phyloP scores from a whole-genome alignment of 1,140 invertebrate genomes.

The Ips nitidus region DNA sequence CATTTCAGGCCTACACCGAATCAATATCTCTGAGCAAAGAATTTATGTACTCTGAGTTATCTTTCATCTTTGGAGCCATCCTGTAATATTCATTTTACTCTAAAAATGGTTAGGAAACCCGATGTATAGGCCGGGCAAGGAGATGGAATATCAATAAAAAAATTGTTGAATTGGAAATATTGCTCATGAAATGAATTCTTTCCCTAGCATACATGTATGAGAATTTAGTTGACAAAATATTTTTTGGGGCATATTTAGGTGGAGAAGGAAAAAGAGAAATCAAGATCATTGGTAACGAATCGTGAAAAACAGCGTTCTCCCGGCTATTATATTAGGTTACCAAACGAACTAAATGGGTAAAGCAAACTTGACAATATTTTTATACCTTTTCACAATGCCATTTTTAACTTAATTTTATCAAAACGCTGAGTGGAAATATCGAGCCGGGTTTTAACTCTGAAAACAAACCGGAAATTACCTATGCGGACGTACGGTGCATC shows the following conservation, averaged over 20 bases:
- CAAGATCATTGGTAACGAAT: conserved; percentile 44
- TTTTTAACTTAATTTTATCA: conserved; percentile 40
- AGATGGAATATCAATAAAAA: too few species aligned
- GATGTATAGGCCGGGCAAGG: too few species aligned
- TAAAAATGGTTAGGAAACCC: too few species aligned
- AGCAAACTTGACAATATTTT: conserved; percentile 46
- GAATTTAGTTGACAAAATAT: conserved; percentile 6
- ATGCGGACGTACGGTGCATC: conserved; percentile 28
- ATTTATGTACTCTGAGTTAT: too few species aligned
- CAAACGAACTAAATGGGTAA: conserved; percentile 46
- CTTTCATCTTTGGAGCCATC: too few species aligned
- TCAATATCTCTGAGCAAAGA: too few species aligned
- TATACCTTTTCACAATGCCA: conserved; percentile 39
- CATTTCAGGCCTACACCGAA: too few species aligned
- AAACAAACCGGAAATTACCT: conserved; percentile 36
- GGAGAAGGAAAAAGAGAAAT: conserved; percentile 32
- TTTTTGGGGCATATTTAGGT: conserved; percentile 31
- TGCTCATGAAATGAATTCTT: too few species aligned
- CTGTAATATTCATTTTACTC: too few species aligned
- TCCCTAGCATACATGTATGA: background rate
- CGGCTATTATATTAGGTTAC: conserved; percentile 46
- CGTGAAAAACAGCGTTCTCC: conserved; percentile 41
- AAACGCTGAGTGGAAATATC: conserved; percentile 35
- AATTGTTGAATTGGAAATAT: too few species aligned
- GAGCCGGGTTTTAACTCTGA: conserved; percentile 25